phyloP scores from a whole-genome alignment of 2,113 vertebrate genomes.

The Rhabdornis inornatus region DNA sequence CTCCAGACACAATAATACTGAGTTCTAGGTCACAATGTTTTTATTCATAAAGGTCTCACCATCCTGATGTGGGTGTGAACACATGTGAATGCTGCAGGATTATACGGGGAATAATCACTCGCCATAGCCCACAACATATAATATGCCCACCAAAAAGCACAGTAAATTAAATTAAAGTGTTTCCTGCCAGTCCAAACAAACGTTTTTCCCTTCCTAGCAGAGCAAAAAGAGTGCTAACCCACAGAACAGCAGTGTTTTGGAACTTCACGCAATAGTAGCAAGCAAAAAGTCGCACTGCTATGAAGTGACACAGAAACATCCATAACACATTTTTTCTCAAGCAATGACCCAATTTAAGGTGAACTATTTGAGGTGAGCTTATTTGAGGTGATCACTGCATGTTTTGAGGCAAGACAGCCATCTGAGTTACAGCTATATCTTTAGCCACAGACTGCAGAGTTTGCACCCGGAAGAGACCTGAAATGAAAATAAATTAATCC shows the following conservation, averaged over 20 bases:
- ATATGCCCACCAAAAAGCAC: neutral
- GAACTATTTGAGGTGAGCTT: neutral
- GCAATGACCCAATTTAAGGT: neutral
- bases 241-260: conserved; percentile 12
- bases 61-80: neutral
- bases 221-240: conserved; percentile 22
- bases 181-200: conserved; percentile 45
- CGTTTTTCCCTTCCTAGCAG: conserved; percentile 16
- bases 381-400: neutral
- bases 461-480: neutral
- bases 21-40: neutral
- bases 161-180: neutral
- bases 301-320: neutral
- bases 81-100: neutral
- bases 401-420: neutral
- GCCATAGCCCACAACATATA: neutral
- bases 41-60: neutral
- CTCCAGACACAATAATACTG: neutral
- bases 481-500: neutral
- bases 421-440: neutral
- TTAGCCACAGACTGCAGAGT: neutral
- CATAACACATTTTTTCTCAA: neutral
- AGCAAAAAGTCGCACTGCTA: neutral
- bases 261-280: conserved; percentile 1
- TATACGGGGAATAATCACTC: neutral